Evolutionary conservation across 2,888 invertebrate species (phyloP).

Genomic region (Tenthredo amoena): DNA sequence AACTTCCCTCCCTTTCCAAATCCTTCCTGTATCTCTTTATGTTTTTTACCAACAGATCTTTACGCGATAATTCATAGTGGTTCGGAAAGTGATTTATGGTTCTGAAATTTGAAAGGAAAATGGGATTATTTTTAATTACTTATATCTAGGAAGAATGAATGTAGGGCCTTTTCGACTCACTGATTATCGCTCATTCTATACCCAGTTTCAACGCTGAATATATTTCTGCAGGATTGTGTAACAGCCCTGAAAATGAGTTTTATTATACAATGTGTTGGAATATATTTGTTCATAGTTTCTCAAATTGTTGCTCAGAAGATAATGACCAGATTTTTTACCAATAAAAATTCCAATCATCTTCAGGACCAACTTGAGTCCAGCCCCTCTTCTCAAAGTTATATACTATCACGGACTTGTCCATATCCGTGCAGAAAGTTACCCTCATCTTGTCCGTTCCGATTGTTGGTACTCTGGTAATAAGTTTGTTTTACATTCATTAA

Average conservation of each 20-base stretch:
- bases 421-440: constrained; percentile 89
- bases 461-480: constrained; percentile 63
- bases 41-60: constrained; percentile 97
- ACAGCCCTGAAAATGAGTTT: constrained; percentile 83
- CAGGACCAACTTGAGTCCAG: constrained; percentile 92
- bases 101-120: constrained; percentile 76
- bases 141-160: neutral
- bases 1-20: constrained; percentile 93
- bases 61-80: constrained; percentile 96
- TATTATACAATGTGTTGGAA: neutral
- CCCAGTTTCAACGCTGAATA: constrained; percentile 95
- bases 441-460: constrained; percentile 79
- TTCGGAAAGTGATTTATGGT: constrained; percentile 98
- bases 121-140: neutral
- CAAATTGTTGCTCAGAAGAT: neutral
- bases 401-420: constrained; percentile 95
- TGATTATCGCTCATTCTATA: constrained; percentile 96
- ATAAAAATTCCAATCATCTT: constrained; percentile 98
- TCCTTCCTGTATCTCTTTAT: constrained; percentile 96
- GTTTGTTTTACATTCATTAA: neutral
- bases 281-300: neutral
- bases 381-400: constrained; percentile 96
- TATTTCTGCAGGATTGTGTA: constrained; percentile 92
- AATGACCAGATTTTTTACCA: constrained; percentile 80
- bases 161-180: constrained; percentile 78